Base-by-base conservation (phyloP, 2,888 invertebrate species). In the Hoplodrina ambigua region DNA sequence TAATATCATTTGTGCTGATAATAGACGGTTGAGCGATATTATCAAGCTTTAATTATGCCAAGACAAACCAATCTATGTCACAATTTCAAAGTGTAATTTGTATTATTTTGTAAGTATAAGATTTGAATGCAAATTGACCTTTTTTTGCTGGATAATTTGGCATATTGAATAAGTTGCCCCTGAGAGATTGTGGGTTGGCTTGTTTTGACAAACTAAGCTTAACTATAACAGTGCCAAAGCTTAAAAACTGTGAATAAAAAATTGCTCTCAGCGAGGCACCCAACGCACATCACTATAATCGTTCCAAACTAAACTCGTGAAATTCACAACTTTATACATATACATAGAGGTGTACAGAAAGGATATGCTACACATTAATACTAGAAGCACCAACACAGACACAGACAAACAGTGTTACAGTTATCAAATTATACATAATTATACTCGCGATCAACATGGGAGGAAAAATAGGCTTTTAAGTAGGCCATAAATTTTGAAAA, bases 321-420 rank as follows among this genome's bases (percentile, higher is more conserved):
- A 64, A 33, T 63, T 78, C 74, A 77, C 78, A 77, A 64, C 63
- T 73, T 73, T 64, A 46, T 41, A 74, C 41, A 58, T 19, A 62
- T n/a, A n/a, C n/a, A n/a, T 41, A 41, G 13, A 50, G 50, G 46
- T 66, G 19, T 65, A 58, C 58, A 44, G 60, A 75, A 57, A 62
- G 20, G 74, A 78, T 80, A 77, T 78, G 74, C 80, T 83, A 84
- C 72, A 82, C 65, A 78, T 78, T 85, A 86, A 81, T 66, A 80
- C 72, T 83, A 78, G 54, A 87, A 87, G 86, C 87, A 83, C 82
- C 88, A 82, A 85, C 85, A 87, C 86, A 85, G 69, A 86, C 84
- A 87, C 85, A 72, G 75, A 80, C 72, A 83, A 62, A 78, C 59
- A 80, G 54, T 77, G 73, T 70, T 72, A 75, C 72, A 65, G 20